These are phyloP conservation scores for Pogona vitticeps DNA, from an alignment of 2,113 vertebrate species.

Conservation along the genomic window DNA sequence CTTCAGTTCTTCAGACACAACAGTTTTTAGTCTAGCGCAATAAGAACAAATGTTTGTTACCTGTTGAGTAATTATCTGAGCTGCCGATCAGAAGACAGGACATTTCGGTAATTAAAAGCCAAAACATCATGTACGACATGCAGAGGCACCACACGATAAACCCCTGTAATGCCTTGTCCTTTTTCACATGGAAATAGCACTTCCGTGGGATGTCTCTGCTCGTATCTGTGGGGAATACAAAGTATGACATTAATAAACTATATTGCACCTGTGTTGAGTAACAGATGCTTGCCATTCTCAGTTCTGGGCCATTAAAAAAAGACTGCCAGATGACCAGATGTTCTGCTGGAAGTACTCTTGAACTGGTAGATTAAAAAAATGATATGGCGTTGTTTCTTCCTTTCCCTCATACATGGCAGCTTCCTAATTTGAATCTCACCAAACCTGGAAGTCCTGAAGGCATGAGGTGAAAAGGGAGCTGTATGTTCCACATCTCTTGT, in stretches of 20 bases:
- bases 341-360: constrained; percentile 24
- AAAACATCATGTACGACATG: constrained; percentile 1
- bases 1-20: background rate
- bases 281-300: constrained; percentile 27
- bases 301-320: constrained; percentile 39
- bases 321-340: constrained; percentile 39
- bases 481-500: background rate
- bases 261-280: constrained; percentile 32
- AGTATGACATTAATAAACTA: constrained; percentile 44
- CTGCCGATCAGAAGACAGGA: constrained; percentile 17
- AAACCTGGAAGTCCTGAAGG: background rate
- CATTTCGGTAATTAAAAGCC: constrained; percentile 7
- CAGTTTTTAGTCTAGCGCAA: background rate
- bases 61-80: constrained; percentile 17
- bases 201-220: constrained; percentile 28
- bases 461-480: background rate
- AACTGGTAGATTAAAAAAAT: constrained; percentile 34
- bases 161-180: background rate
- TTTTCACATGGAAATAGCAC: background rate
- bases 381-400: background rate
- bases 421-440: background rate
- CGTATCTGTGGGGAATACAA: constrained; percentile 36
- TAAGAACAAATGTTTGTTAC: background rate
- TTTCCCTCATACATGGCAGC: background rate
- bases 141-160: constrained; percentile 22